These are phyloP conservation scores for Selene dorsalis DNA, from an alignment of 2,797 vertebrate genomes.

Conservation along the genomic window DNA sequence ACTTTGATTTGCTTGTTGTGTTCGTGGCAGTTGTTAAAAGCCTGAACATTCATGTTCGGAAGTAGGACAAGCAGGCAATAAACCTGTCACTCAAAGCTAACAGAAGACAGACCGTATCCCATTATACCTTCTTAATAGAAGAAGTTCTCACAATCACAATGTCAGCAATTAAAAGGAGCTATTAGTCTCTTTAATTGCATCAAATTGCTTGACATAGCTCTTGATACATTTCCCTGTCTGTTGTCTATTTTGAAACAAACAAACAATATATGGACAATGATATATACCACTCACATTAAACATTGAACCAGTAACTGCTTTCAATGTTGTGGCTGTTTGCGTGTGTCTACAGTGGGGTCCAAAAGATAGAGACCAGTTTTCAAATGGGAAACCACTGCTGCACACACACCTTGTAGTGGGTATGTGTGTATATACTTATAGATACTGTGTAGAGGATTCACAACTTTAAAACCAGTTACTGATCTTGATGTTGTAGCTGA, in stretches of 20 bases:
- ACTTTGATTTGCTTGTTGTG: constrained; percentile 25
- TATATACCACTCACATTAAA: background rate
- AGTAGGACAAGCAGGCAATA: background rate
- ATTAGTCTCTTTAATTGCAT: background rate
- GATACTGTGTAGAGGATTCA: too few relatives aligned
- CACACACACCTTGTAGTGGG: too few relatives aligned
- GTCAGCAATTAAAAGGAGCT: background rate
- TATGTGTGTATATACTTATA: too few relatives aligned
- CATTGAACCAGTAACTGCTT: too few relatives aligned
- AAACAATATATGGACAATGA: constrained; percentile 1
- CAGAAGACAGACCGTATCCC: background rate
- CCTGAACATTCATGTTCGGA: constrained; percentile 7
- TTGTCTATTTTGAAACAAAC: background rate
- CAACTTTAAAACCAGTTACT: too few relatives aligned
- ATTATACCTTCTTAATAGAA: background rate
- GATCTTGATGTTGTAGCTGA: too few relatives aligned
- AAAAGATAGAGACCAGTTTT: too few relatives aligned
- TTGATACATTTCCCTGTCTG: background rate
- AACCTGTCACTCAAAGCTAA: constrained; percentile 8
- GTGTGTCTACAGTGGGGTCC: too few relatives aligned
- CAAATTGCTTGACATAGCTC: background rate
- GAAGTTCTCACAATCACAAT: background rate
- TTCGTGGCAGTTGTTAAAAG: constrained; percentile 7
- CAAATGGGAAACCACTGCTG: too few relatives aligned
- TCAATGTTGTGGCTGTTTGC: too few relatives aligned